These are phyloP conservation scores for Vannuccia rotundouncinata DNA, from an alignment of 2,888 invertebrate species.

Conservation along the genomic window DNA sequence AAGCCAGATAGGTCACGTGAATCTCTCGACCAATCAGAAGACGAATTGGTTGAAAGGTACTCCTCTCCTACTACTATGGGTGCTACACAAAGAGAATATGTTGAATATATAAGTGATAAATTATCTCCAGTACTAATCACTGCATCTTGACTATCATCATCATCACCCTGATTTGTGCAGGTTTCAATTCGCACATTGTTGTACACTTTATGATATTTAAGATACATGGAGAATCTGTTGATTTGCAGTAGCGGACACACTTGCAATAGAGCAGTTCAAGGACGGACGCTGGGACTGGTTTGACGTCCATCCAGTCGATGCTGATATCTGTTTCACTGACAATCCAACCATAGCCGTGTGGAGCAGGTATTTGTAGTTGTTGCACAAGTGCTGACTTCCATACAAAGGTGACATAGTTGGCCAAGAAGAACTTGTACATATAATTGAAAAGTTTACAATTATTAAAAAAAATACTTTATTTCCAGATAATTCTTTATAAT, in stretches of 20 bases:
- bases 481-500: too few relatives aligned
- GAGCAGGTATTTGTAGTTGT: neutral
- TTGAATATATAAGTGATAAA: neutral
- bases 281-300: neutral
- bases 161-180: neutral
- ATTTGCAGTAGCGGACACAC: neutral
- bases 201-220: conserved; percentile 4
- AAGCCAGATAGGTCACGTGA: too few relatives aligned
- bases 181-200: conserved; percentile 16
- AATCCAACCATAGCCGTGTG: neutral
- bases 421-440: conserved; percentile 14
- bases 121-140: neutral
- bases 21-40: too few relatives aligned
- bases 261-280: neutral
- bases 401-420: neutral
- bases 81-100: neutral
- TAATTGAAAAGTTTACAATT: too few relatives aligned
- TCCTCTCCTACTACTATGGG: too few relatives aligned
- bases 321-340: neutral
- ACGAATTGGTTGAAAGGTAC: too few relatives aligned
- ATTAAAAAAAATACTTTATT: too few relatives aligned
- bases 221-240: conserved; percentile 6
- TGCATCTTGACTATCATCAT: neutral
- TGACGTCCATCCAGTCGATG: neutral
- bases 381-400: conserved; percentile 9